phyloP scores from a whole-genome alignment of 2,888 invertebrate genomes.

The Villa cingulata region DNA sequence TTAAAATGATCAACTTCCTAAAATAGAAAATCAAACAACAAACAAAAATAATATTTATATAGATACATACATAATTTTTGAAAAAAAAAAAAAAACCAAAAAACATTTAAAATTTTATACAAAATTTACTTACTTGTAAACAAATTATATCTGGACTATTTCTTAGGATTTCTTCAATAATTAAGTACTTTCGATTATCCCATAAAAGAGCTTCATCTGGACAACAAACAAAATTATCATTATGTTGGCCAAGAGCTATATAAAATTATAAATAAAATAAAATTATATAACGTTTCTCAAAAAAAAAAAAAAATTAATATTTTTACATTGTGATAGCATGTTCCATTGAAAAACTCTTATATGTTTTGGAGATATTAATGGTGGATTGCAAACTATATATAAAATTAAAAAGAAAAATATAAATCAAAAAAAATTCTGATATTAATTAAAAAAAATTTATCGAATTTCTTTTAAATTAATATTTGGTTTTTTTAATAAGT shows the following conservation, averaged over 20 bases:
- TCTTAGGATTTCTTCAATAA: constrained; percentile 55
- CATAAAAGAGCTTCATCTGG: constrained; percentile 57
- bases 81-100: not conserved
- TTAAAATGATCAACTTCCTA: constrained; percentile 65
- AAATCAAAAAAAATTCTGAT: no score
- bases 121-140: constrained; percentile 44
- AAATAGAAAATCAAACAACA: constrained; percentile 13
- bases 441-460: no score
- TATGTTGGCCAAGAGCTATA: constrained; percentile 52
- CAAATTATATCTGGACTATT: constrained; percentile 58
- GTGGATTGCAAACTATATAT: constrained; percentile 38
- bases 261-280: constrained; percentile 18
- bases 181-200: constrained; percentile 49
- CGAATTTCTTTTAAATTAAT: not conserved
- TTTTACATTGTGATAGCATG: constrained; percentile 52
- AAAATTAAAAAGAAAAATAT: constrained; percentile 3
- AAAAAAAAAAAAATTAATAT: no score
- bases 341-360: constrained; percentile 58
- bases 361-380: constrained; percentile 35
- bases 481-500: not conserved
- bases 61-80: not conserved
- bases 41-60: constrained; percentile 8
- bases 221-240: constrained; percentile 58
- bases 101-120: not conserved
- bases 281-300: not conserved